phyloP scores from a whole-genome alignment of 1,140 invertebrate genomes.

The Muscidifurax raptorellus region DNA sequence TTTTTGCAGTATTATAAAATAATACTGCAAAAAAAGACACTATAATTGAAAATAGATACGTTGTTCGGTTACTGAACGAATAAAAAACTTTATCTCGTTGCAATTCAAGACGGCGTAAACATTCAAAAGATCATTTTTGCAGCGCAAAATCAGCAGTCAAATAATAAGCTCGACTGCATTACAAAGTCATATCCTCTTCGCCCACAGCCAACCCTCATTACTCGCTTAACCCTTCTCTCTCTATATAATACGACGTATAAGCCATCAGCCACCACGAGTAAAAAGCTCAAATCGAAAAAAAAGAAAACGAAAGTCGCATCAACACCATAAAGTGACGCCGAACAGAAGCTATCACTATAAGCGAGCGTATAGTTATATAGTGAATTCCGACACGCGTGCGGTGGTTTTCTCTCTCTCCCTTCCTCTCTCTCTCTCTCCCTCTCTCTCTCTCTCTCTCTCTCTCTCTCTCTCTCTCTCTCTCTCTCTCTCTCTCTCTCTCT shows the following conservation, averaged over 20 bases:
- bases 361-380: conserved; percentile 12
- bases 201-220: background rate
- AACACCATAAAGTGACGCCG: conserved; percentile 10
- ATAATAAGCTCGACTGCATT: conserved; percentile 46
- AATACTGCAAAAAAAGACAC: too few species aligned
- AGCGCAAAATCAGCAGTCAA: conserved; percentile 15
- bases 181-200: conserved; percentile 46
- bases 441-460: conserved; percentile 22
- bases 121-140: too few species aligned
- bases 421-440: background rate
- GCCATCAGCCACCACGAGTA: background rate
- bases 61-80: too few species aligned
- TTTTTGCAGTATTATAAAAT: too few species aligned
- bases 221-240: background rate
- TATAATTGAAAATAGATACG: too few species aligned
- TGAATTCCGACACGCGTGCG: conserved; percentile 35
- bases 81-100: too few species aligned
- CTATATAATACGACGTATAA: background rate
- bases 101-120: too few species aligned
- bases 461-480: too few species aligned
- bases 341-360: conserved; percentile 18
- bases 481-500: conserved; percentile 7
- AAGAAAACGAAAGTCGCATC: background rate
- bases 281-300: background rate
- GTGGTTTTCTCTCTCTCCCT: too few species aligned